Evolutionary conservation across 2,113 vertebrate species (phyloP), one percentile per base, ranked within the genome.

Genomic region (Lota lota): DNA sequence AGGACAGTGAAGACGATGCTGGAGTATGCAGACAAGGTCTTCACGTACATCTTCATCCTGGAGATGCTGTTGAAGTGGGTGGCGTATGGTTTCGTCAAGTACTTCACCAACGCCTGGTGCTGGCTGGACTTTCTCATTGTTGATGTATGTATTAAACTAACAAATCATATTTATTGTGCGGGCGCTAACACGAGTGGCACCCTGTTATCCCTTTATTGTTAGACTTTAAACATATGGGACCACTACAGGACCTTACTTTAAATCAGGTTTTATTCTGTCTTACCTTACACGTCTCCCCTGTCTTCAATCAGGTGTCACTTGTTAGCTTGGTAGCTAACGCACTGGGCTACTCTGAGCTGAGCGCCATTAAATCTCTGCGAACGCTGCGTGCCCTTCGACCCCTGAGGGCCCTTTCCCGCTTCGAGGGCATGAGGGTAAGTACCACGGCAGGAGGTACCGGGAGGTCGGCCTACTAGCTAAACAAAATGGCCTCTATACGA

Each of bases 381-480:
- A 99, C 97, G 40, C 90, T 99, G 73, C 92, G 97, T 85, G 97
- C 97, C 82, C 93, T 99, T 73, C 93, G 97, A 83, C 97, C 97
- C 40, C 80, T 99, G 72, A 93, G 97, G 91, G 97, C 97, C 63
- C 90, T 99, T 83, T 99, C 97, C 80, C 94, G 97, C 57, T 99
- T 99, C 88, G 97, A 99, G 94, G 97, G 97, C 81, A 99, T 99
- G 97, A 95, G 96, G 96, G 97, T 99, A 94, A 96, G 94, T 86
- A 22, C 59, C 5, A 17, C 2, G 6, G 65, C 20, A 58, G 22
- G 16, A 47, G 40, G 40, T 14, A 54, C 58, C 50, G 4, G 28
- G 19, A 40, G 28, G 20, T 20, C 22, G 8, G 4, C 20, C 18
- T 47, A 47, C 8, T 12, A 47, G 40, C 1, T 0, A 21, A 50